phyloP scores from a whole-genome alignment of 2,113 vertebrate genomes.

The Cyanoramphus novaezelandiae region DNA sequence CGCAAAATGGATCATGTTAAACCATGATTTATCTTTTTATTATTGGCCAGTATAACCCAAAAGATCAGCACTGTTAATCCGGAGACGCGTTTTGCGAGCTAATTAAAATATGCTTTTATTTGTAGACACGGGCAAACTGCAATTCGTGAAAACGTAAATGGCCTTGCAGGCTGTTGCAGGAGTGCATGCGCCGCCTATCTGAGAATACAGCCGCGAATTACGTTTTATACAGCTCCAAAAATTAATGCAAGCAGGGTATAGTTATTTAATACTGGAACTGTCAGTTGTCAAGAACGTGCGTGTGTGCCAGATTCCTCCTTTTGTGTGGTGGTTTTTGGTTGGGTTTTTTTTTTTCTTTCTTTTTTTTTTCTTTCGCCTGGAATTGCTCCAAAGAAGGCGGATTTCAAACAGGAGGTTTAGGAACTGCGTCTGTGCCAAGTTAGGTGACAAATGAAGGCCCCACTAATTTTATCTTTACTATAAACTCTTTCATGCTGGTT shows the following conservation, averaged over 20 bases:
- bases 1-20: conserved; percentile 37
- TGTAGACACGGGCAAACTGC: conserved; percentile 28
- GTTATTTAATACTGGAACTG: conserved; percentile 58
- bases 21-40: conserved; percentile 41
- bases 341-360: not conserved
- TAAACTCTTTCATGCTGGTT: conserved; percentile 40
- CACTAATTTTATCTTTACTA: conserved; percentile 58
- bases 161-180: not conserved
- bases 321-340: not conserved
- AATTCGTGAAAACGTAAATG: conserved; percentile 17
- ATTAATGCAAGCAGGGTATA: conserved; percentile 29
- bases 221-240: conserved; percentile 9
- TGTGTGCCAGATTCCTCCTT: conserved; percentile 49
- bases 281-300: conserved; percentile 42
- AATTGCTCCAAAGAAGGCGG: conserved; percentile 60
- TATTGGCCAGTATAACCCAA: conserved; percentile 52
- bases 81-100: conserved; percentile 25
- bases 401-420: conserved; percentile 58
- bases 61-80: conserved; percentile 62
- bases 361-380: not conserved
- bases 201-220: not conserved
- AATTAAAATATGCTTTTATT: conserved; percentile 68
- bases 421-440: conserved; percentile 47
- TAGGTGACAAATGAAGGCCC: conserved; percentile 64
- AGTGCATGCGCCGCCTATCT: not conserved